Conservation (phyloP, 2,113 vertebrate species). For the Cephalopterus ornatus region DNA sequence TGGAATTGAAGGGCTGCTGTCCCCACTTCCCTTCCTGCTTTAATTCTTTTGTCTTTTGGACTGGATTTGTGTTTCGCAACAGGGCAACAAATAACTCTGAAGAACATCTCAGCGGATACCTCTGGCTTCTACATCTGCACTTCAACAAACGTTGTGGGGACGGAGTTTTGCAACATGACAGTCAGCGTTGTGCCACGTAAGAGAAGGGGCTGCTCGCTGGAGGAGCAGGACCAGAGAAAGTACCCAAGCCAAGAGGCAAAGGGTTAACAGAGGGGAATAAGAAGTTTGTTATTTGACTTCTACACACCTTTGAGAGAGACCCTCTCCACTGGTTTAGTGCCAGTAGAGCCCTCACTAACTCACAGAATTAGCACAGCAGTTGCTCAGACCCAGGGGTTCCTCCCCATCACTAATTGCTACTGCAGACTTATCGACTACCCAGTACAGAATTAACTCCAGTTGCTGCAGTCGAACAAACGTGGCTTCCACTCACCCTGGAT, state of each 20-base stretch:
- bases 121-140: constrained; percentile 87
- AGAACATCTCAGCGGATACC: constrained; percentile 83
- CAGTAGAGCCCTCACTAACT: background rate
- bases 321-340: background rate
- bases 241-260: background rate
- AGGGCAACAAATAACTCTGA: constrained; percentile 71
- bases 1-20: background rate
- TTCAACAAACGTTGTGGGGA: constrained; percentile 77
- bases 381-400: background rate
- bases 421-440: background rate
- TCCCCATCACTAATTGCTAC: background rate
- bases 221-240: background rate
- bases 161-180: constrained; percentile 81
- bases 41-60: background rate
- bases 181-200: constrained; percentile 81
- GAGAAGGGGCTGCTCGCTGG: background rate
- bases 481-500: background rate
- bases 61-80: background rate
- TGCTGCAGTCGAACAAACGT: background rate
- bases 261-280: background rate
- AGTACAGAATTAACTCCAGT: background rate
- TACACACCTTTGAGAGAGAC: background rate
- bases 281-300: background rate
- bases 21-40: background rate
- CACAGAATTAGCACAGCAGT: background rate